These are phyloP conservation scores for Arenicola marina DNA, from an alignment of 2,888 invertebrate genomes.

Conservation along the genomic window DNA sequence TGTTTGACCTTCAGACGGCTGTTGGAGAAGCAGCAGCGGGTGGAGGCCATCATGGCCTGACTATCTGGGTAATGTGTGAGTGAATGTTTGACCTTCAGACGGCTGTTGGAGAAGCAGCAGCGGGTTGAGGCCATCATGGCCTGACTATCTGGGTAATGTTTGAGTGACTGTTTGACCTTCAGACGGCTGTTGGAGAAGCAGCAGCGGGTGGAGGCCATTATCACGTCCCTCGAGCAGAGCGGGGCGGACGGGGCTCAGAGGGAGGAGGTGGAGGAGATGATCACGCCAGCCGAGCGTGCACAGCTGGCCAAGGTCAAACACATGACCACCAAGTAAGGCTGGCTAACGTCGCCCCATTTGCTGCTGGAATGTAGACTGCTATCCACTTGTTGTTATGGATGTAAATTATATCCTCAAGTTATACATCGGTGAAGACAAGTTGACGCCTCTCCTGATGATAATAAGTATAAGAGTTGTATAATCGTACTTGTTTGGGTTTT, in stretches of 20 bases:
- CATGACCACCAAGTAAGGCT: conserved; percentile 70
- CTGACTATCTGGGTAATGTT: too few relatives aligned
- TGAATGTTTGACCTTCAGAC: too few relatives aligned
- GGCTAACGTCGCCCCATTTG: not conserved
- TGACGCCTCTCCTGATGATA: not conserved
- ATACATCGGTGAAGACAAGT: too few relatives aligned
- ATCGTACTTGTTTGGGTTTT: not conserved
- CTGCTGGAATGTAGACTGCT: not conserved
- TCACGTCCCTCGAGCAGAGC: conserved; percentile 75
- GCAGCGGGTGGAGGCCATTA: conserved; percentile 79
- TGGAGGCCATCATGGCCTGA: too few relatives aligned
- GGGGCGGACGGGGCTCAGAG: conserved; percentile 80
- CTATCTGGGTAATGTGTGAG: too few relatives aligned
- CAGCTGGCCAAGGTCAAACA: conserved; percentile 76
- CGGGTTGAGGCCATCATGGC: too few relatives aligned
- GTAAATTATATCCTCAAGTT: too few relatives aligned
- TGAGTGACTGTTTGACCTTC: too few relatives aligned
- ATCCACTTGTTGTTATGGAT: too few relatives aligned
- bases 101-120: too few relatives aligned
- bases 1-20: too few relatives aligned
- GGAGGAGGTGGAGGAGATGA: conserved; percentile 81
- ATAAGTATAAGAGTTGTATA: not conserved
- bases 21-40: too few relatives aligned
- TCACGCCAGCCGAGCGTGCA: conserved; percentile 82
- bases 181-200: conserved; percentile 85